Conservation (phyloP, 1,140 invertebrate species). For the Nomia melanderi region DNA sequence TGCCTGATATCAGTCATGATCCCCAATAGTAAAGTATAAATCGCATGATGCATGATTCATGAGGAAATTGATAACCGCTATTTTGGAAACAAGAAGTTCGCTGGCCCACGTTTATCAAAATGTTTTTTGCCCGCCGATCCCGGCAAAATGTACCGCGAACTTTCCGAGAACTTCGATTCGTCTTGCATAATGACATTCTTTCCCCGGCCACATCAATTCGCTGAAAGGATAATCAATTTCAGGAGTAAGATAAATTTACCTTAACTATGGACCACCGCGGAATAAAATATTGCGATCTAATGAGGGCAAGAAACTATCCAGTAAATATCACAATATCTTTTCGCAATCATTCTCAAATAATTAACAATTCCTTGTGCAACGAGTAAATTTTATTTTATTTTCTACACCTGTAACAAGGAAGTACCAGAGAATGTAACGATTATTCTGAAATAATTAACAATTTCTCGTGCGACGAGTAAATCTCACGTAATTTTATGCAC, state of each 20-base stretch:
- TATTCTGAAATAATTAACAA: too few relatives aligned
- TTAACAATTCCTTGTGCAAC: too few relatives aligned
- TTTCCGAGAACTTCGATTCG: constrained; percentile 26
- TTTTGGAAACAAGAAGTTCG: constrained; percentile 35
- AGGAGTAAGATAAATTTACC: background rate
- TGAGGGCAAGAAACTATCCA: background rate
- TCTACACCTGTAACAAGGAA: too few relatives aligned
- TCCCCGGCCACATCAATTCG: background rate
- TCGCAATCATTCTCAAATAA: background rate
- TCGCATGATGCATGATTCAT: constrained; percentile 31
- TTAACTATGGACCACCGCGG: background rate
- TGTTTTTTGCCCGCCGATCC: background rate
- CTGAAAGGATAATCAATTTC: constrained; percentile 9
- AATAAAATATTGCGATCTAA: background rate
- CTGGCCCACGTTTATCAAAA: constrained; percentile 38
- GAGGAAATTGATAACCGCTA: constrained; percentile 24
- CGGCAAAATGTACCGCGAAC: background rate
- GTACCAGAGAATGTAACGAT: too few relatives aligned
- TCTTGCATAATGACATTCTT: constrained; percentile 23
- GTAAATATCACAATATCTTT: background rate
- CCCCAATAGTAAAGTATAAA: background rate
- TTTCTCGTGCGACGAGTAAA: too few relatives aligned
- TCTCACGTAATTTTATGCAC: too few relatives aligned
- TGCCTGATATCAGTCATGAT: background rate
- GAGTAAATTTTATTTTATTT: too few relatives aligned